Base-by-base conservation (phyloP, 2,888 invertebrate species). In the Bombylius discolor region DNA sequence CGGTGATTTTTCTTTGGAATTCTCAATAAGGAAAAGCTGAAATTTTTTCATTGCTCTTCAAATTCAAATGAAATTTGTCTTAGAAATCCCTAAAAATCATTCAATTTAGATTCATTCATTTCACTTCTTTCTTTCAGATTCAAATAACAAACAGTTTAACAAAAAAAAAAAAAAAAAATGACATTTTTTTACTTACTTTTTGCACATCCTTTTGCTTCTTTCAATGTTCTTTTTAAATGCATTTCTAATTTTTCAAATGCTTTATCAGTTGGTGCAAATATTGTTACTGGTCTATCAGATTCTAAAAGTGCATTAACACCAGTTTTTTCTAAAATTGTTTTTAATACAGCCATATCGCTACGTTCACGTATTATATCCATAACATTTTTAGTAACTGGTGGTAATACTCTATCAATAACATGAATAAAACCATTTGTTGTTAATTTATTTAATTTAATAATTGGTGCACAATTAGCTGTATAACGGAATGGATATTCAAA, bases 381-480 rank as follows among this genome's bases (percentile, higher is more conserved):
- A 4, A 85, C 69, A 49, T 75, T 77, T 59, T 77, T 75, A 39
- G 70, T 76, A 9, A 79, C 77, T 1, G 82, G 81, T 49, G 70
- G 66, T 49, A 86, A 71, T 5, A 84, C 79, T n/a, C 78, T 76
- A 50, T 79, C 78, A 14, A 84, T 72, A 1, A 82, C 72, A 66
- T 87, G 85, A 13, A 85, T 76, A 54, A 86, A 77, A 14, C 85
- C 85, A 65, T 84, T 83, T 47, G 78, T 78, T 1, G 84, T 81
- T 53, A 80, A 70, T 63, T 81, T 79, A 68, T 87, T 83, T 36
- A 77, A 71, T 58, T 79, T 79, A 44, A 74, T 75, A 42, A 87
- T 71, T 51, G 78, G 77, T 31, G 80, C 80, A 68, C 87, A 87
- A 68, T 87, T 87, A 11, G 82, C 84, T 7, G 85, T 84, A 60